Percentiles rank a stretch among this genome's conserved stretches.
Evolutionary conservation across 2,797 vertebrate species (phyloP).

Genomic region (Leptodactylus fallax): DNA sequence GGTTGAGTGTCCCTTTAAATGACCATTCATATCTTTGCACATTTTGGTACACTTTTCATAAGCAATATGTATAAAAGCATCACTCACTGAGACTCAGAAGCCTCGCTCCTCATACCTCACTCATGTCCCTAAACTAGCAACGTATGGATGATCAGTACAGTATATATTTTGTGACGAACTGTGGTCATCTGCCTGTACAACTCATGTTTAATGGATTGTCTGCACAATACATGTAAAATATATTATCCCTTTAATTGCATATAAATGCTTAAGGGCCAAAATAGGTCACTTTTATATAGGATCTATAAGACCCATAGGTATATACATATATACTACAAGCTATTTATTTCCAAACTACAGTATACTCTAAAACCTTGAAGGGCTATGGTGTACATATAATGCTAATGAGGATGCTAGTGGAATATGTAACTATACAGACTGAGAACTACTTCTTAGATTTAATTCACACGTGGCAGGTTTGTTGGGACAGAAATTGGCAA

Average conservation of each 20-base stretch:
- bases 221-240: conserved; percentile 34
- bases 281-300: conserved; percentile 40
- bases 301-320: conserved; percentile 61
- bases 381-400: neutral
- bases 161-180: neutral
- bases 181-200: neutral
- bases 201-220: conserved; percentile 15
- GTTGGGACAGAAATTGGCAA: too few species aligned
- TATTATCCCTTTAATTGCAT: conserved; percentile 40
- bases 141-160: neutral
- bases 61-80: neutral
- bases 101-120: neutral
- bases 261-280: neutral
- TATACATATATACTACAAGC: conserved; percentile 50
- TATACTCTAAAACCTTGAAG: neutral
- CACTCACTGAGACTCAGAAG: neutral
- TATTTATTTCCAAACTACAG: neutral
- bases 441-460: neutral
- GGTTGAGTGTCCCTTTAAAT: neutral
- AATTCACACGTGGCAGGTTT: too few species aligned
- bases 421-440: neutral
- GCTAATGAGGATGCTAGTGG: too few species aligned
- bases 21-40: neutral
- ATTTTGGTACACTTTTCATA: neutral
- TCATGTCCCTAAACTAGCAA: neutral